A percentile compares a stretch with the other conserved stretches of the same genome.
Conservation (phyloP, 2,113 vertebrate genomes). For the Bothrops jararaca region DNA sequence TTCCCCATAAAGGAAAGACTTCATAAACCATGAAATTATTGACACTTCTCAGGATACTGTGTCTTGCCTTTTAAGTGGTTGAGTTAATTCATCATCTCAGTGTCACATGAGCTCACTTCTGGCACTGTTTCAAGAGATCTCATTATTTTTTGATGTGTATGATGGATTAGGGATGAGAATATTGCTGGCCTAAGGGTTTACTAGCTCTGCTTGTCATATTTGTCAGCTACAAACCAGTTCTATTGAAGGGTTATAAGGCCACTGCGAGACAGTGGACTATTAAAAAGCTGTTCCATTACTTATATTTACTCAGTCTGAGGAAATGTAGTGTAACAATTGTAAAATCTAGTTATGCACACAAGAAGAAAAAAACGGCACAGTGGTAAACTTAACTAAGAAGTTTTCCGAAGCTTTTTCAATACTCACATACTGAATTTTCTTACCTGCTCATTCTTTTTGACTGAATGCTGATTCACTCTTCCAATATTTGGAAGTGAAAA, state of each 20-base stretch:
- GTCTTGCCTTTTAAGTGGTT: slow-evolving; percentile 51
- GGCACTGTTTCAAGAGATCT: slow-evolving; percentile 65
- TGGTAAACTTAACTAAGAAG: slow-evolving; percentile 46
- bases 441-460: not conserved
- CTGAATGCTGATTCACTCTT: slow-evolving; percentile 39
- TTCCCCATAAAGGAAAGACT: not conserved
- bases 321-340: slow-evolving; percentile 62
- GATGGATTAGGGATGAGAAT: slow-evolving; percentile 70
- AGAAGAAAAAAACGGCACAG: slow-evolving; percentile 42
- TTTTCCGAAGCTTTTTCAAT: slow-evolving; percentile 13
- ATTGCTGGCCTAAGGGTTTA: slow-evolving; percentile 65
- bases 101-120: slow-evolving; percentile 65
- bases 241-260: slow-evolving; percentile 55
- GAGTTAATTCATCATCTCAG: slow-evolving; percentile 64
- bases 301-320: slow-evolving; percentile 52
- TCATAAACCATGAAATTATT: slow-evolving; percentile 25
- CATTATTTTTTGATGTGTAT: slow-evolving; percentile 72
- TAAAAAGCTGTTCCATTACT: slow-evolving; percentile 63
- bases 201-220: slow-evolving; percentile 63
- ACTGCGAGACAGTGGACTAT: slow-evolving; percentile 52
- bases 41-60: slow-evolving; percentile 3
- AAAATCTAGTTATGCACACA: slow-evolving; percentile 44
- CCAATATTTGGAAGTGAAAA: not conserved
- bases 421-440: slow-evolving; percentile 46
- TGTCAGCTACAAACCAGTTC: slow-evolving; percentile 64